Base-by-base conservation (phyloP, 2,113 vertebrate species). In the Cepphus grylle region DNA sequence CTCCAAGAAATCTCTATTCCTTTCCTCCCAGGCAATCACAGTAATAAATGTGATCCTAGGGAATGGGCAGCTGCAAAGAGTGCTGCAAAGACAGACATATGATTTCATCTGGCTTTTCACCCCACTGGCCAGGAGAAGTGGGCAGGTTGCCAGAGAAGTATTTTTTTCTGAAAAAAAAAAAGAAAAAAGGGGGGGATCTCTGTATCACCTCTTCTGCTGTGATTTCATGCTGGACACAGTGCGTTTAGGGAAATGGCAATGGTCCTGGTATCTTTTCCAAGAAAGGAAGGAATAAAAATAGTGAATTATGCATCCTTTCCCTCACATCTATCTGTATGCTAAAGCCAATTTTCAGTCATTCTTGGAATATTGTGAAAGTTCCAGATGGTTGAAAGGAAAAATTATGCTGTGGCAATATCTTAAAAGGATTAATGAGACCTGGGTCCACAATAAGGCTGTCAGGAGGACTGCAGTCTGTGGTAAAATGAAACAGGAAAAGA, bases 301-400 rank as follows among this genome's bases (percentile, higher is more conserved):
- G 0, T 19, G 13, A 0, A 27, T 77, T 36, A 30, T 78, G 21
- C 2, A 0, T 61, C 40, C 8, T 84, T 90, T 91, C 29, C 18
- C 17, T 27, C 14, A 43, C 4, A 49, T 79, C 65, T 84, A 14
- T 79, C 47, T 34, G 26, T 56, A 38, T 8, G n/a, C 19, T 89
- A 71, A 85, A 81, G 36, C 3, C 7, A 76, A 27, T 95, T 96
- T 93, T 95, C 65, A 38, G 25, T 91, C 84, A 92, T 71, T 96
- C 47, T 79, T 94, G 61, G 56, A 92, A 84, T 95, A 91, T 5
- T 94, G 91, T 80, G 78, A 50, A 89, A 63, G 69, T 86, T 94
- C 77, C 95, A 94, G 52, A n/a, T 26, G 65, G n/a, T 15, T 89
- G 74, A 84, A 95, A 94, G 77, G 69, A 86, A 95, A 90, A 90